Percentiles rank a stretch among this genome's conserved stretches.
These are phyloP conservation scores for Nemurella pictetii DNA, from an alignment of 2,888 invertebrate species.

Conservation along the genomic window DNA sequence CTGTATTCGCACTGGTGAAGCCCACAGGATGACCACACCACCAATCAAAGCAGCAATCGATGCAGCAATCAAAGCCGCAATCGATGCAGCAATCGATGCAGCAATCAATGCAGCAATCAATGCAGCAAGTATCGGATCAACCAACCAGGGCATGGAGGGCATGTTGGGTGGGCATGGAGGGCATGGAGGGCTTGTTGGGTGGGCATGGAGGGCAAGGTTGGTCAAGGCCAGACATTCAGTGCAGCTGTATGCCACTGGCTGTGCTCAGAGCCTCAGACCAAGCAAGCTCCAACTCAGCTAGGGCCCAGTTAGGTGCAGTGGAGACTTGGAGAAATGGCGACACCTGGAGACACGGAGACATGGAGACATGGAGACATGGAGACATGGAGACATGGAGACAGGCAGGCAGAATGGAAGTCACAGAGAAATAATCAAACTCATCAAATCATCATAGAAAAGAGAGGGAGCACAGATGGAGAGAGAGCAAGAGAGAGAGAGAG, in stretches of 20 bases:
- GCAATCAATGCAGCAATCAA: neutral
- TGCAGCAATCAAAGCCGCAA: neutral
- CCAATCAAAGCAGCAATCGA: neutral
- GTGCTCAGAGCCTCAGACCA: neutral
- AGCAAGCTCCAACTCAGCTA: constrained; percentile 16
- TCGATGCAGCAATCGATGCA: neutral
- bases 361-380: no score
- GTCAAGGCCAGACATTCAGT: neutral
- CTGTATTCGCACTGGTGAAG: constrained; percentile 40
- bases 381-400: no score
- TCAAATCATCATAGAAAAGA: neutral
- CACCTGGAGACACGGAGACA: constrained; percentile 5
- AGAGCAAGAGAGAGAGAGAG: neutral
- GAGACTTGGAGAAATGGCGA: constrained; percentile 15
- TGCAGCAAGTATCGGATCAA: neutral
- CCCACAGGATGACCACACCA: constrained; percentile 41
- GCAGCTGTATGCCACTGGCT: neutral
- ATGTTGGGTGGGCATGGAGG: constrained; percentile 9
- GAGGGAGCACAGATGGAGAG: constrained; percentile 5
- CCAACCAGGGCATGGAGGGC: neutral
- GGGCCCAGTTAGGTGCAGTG: constrained; percentile 15
- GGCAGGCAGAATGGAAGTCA: neutral
- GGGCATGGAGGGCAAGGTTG: neutral
- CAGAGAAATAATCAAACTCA: neutral
- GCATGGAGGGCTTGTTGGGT: neutral